A percentile compares a stretch with the other conserved stretches of the same genome.
Evolutionary conservation across 1,140 invertebrate species (phyloP).

Genomic region (Lethocerus indicus): DNA sequence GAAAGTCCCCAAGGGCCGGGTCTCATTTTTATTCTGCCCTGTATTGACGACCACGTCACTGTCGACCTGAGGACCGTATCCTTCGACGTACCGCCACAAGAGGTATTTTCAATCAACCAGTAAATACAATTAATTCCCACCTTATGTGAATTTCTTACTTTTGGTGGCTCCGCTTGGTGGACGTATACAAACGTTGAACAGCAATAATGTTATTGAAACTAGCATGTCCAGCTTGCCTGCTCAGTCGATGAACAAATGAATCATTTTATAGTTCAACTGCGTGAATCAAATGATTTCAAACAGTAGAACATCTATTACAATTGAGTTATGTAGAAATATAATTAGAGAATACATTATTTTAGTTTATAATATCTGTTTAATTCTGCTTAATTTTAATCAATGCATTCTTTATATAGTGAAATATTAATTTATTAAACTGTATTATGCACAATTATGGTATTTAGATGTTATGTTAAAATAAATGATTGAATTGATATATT

Average conservation of each 20-base stretch:
- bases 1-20: constrained; percentile 62
- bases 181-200: not conserved
- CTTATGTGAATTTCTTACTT: too few relatives aligned
- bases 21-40: constrained; percentile 87
- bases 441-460: not conserved
- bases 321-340: too few relatives aligned
- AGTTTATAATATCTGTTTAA: not conserved
- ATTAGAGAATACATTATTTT: too few relatives aligned
- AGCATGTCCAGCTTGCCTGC: not conserved
- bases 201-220: not conserved
- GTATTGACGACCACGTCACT: constrained; percentile 81
- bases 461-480: not conserved
- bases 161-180: too few relatives aligned
- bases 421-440: not conserved
- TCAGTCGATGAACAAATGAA: not conserved
- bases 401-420: not conserved
- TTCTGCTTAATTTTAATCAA: not conserved
- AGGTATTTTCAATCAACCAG: constrained; percentile 37
- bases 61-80: constrained; percentile 80
- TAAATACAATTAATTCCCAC: not conserved
- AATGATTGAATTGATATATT: not conserved
- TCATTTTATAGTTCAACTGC: not conserved
- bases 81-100: constrained; percentile 89
- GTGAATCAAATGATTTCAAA: too few relatives aligned
- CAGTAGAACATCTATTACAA: too few relatives aligned